phyloP scores from a whole-genome alignment of 2,113 vertebrate genomes.

The Aphyosemion australe region DNA sequence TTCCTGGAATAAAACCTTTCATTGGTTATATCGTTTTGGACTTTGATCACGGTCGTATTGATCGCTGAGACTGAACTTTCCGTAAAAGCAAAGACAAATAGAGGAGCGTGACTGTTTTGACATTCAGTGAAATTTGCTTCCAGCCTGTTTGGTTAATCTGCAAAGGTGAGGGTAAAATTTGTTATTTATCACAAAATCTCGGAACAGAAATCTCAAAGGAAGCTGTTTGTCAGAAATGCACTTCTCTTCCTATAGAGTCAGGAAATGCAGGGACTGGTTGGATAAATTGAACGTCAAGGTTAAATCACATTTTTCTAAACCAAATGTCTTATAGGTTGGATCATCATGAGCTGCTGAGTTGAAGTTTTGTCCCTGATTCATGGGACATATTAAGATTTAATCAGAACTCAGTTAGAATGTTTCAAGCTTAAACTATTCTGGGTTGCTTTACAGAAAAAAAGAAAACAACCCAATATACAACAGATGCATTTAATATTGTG shows the following conservation, averaged over 20 bases:
- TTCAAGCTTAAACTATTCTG: not conserved
- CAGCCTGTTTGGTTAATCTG: not conserved
- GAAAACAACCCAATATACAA: not conserved
- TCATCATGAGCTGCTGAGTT: not conserved
- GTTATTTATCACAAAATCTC: not conserved
- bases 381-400: not conserved
- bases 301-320: too few relatives aligned
- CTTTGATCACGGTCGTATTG: constrained; percentile 33
- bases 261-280: too few relatives aligned
- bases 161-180: not conserved
- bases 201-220: not conserved
- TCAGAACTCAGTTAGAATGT: not conserved
- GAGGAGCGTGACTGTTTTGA: constrained; percentile 5
- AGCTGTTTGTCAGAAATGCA: not conserved
- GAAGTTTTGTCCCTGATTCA: not conserved
- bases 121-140: not conserved
- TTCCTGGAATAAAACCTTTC: constrained; percentile 47
- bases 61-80: constrained; percentile 31
- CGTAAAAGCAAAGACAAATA: not conserved
- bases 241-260: not conserved
- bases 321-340: not conserved
- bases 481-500: too few relatives aligned
- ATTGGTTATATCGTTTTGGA: constrained; percentile 31
- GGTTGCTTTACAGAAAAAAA: not conserved
- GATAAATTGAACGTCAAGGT: too few relatives aligned